phyloP scores from a whole-genome alignment of 2,888 invertebrate species.

The Camponotus fellah region DNA sequence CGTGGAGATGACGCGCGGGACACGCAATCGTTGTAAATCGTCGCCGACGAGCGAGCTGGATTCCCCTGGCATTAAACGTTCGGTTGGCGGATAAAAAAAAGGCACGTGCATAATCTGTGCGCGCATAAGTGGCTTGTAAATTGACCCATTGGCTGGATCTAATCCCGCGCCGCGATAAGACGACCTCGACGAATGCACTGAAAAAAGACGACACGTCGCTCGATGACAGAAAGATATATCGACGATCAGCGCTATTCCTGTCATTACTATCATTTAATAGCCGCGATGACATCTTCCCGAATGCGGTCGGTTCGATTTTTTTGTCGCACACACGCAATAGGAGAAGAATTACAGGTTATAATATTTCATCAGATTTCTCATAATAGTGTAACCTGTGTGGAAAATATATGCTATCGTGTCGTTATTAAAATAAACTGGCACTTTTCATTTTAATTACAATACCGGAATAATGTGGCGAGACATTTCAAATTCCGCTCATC shows the following conservation, averaged over 20 bases:
- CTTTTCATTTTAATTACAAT: neutral
- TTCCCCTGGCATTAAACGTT: conserved; percentile 45
- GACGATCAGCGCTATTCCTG: conserved; percentile 44
- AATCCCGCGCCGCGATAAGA: conserved; percentile 43
- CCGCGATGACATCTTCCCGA: conserved; percentile 35
- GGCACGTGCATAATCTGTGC: conserved; percentile 22
- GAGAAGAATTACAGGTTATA: conserved; percentile 63
- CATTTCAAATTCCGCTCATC: neutral
- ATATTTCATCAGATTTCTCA: conserved; percentile 63
- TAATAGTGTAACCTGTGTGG: conserved; percentile 42
- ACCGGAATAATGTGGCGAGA: neutral
- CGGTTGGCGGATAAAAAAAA: conserved; percentile 7
- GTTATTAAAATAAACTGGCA: neutral
- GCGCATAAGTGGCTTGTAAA: conserved; percentile 50
- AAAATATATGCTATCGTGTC: conserved; percentile 60
- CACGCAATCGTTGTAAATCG: conserved; percentile 53
- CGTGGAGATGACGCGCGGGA: conserved; percentile 43
- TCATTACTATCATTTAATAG: conserved; percentile 51
- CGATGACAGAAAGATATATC: conserved; percentile 55
- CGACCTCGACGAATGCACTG: conserved; percentile 24
- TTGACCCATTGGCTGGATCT: conserved; percentile 43
- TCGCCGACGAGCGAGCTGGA: conserved; percentile 39
- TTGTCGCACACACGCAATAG: neutral
- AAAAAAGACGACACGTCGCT: conserved; percentile 29
- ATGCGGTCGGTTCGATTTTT: conserved; percentile 3